Conservation (phyloP, 2,113 vertebrate genomes). For the Phainopepla nitens region DNA sequence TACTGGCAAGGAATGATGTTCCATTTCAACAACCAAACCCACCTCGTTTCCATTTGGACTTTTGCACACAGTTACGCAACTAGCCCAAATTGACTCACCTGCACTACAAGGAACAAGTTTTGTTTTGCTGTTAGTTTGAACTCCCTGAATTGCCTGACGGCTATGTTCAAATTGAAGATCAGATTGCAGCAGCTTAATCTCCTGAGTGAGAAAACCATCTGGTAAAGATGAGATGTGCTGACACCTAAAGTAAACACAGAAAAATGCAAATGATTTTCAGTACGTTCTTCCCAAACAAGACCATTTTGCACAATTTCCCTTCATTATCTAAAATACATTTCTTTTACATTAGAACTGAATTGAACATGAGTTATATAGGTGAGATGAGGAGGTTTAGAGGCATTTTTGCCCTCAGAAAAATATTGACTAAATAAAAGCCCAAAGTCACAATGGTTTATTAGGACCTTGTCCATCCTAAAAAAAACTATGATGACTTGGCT, state of each 20-base stretch:
- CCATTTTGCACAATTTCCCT: not conserved
- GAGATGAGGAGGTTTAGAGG: not conserved
- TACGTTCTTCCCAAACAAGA: not conserved
- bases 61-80: not conserved
- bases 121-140: slow-evolving; percentile 44
- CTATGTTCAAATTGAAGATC: slow-evolving; percentile 82
- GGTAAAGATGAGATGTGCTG: slow-evolving; percentile 74
- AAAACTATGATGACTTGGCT: not conserved
- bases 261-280: not conserved
- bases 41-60: not conserved
- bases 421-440: not conserved
- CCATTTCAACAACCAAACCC: not conserved
- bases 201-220: slow-evolving; percentile 72
- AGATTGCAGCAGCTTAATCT: slow-evolving; percentile 79
- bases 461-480: not conserved
- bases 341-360: not conserved
- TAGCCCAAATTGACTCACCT: slow-evolving; percentile 70
- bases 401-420: not conserved
- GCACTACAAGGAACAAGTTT: slow-evolving; percentile 86
- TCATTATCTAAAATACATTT: not conserved
- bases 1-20: not conserved
- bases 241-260: slow-evolving; percentile 71
- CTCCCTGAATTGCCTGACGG: slow-evolving; percentile 68
- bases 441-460: not conserved
- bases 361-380: not conserved